Evolutionary conservation across 2,113 vertebrate genomes (phyloP).

Genomic region (Diphyllodes magnificus): DNA sequence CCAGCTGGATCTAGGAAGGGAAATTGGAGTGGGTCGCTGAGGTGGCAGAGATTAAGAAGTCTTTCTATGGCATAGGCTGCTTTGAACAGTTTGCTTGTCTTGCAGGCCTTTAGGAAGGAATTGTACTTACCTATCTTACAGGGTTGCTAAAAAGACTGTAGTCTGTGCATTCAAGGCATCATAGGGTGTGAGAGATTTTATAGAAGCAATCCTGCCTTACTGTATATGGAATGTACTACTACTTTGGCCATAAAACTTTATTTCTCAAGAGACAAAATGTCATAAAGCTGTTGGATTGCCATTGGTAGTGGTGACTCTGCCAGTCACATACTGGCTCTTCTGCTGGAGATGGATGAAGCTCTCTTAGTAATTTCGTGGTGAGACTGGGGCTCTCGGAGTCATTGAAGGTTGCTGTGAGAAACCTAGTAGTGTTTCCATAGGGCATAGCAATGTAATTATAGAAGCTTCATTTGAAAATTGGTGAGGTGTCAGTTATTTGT

Average conservation of each 20-base stretch:
- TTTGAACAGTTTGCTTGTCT: background rate
- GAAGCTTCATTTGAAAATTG: background rate
- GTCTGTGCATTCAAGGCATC: background rate
- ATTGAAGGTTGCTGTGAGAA: slow-evolving; percentile 10
- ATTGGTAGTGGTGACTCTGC: background rate
- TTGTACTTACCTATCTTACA: background rate
- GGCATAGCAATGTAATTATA: background rate
- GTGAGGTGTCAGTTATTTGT: background rate
- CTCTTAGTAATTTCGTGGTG: background rate
- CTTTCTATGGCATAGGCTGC: background rate
- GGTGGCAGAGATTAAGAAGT: background rate
- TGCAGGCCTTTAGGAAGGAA: background rate
- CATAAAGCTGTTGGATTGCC: background rate
- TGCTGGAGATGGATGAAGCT: background rate
- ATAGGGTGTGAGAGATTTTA: background rate
- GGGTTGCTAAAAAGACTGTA: background rate
- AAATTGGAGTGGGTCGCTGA: background rate
- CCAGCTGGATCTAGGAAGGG: background rate
- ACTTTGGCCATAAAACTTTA: background rate
- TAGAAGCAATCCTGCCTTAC: background rate
- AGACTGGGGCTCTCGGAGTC: background rate
- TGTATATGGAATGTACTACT: background rate
- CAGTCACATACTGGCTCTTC: background rate
- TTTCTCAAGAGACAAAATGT: background rate
- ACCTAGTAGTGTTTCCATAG: background rate